Percentiles rank a stretch among this genome's conserved stretches.
Evolutionary conservation across 2,797 vertebrate genomes (phyloP).

Genomic region (Melanotaenia parkinsoni): DNA sequence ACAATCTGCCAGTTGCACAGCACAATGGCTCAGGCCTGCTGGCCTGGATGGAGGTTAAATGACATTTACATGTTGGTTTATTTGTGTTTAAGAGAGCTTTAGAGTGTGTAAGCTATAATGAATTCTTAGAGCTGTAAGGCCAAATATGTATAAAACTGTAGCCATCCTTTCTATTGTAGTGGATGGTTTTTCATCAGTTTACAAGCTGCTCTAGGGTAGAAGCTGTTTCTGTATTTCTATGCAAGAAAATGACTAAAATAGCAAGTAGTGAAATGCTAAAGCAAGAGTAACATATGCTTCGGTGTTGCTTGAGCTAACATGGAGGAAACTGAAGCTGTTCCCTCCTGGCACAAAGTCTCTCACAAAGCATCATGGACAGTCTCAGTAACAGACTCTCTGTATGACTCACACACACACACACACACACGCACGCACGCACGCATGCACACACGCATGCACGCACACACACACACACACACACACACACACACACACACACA

Average conservation of each 20-base stretch:
- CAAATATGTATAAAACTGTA: constrained; percentile 4
- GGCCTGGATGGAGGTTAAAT: constrained; percentile 39
- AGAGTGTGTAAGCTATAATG: not conserved
- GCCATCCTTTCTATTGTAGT: not conserved
- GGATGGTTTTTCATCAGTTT: constrained; percentile 9
- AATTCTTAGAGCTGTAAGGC: constrained; percentile 7
- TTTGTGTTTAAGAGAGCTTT: constrained; percentile 23
- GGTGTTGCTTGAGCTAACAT: constrained; percentile 42
- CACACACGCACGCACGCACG: not conserved
- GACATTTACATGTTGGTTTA: constrained; percentile 14
- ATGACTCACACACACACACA: constrained; percentile 43
- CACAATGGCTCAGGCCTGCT: constrained; percentile 25
- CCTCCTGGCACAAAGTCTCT: constrained; percentile 66
- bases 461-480: constrained; percentile 6
- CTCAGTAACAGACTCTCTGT: constrained; percentile 58
- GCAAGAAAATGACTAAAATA: constrained; percentile 12
- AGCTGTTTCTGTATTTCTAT: constrained; percentile 4
- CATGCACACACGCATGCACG: too few relatives aligned
- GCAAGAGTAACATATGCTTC: constrained; percentile 25
- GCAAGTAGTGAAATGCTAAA: constrained; percentile 7
- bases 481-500: constrained; percentile 22
- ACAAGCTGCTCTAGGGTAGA: constrained; percentile 12
- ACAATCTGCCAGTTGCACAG: constrained; percentile 36
- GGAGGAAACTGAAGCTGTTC: constrained; percentile 57
- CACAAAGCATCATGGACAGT: constrained; percentile 64